Evolutionary conservation across 2,797 vertebrate genomes (phyloP), one percentile per base, ranked within the genome.

Genomic region (Centropyge bicolor): DNA sequence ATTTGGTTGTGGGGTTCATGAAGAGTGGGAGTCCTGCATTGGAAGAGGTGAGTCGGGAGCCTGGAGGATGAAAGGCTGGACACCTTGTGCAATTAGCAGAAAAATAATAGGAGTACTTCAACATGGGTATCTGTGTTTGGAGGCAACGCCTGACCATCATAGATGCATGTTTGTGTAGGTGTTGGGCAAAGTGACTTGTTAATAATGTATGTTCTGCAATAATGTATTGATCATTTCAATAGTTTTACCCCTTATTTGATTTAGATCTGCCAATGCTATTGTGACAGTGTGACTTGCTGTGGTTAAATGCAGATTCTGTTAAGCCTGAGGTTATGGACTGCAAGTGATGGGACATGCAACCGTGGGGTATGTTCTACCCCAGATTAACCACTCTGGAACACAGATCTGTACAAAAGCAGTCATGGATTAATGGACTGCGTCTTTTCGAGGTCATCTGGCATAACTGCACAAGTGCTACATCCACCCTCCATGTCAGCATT

Each of bases 201-300:
- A 95, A 95, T 95, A 94, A 95, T 95, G 90, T 95, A 94, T 94
- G 94, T 96, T 95, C 95, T 94, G 96, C 96, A 96, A 96, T 96
- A 96, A 96, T 93, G 91, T 95, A 95, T 95, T 82, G 89, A 94
- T 94, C 85, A 93, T 95, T 95, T 95, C 83, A 92, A 93, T 92
- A 90, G 86, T 95, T 94, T 91, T 89, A 92, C 87, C 89, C 91
- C 87, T 84, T 89, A 67, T 88, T 91, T 87, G 73, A 92, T 91
- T 89, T 87, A 64, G 84, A 93, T 92, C 93, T 91, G 91, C 93
- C 88, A 92, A 93, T 92, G 94, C 93, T 96, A 90, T 95, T 91
- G 95, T 96, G 93, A 95, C 93, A 88, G 94, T 92, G 86, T 93
- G 92, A 95, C 91, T 93, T 93, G 94, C 91, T 93, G 89, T 94